phyloP scores from a whole-genome alignment of 1,140 invertebrate species.

The Matsumurasca onukii region DNA sequence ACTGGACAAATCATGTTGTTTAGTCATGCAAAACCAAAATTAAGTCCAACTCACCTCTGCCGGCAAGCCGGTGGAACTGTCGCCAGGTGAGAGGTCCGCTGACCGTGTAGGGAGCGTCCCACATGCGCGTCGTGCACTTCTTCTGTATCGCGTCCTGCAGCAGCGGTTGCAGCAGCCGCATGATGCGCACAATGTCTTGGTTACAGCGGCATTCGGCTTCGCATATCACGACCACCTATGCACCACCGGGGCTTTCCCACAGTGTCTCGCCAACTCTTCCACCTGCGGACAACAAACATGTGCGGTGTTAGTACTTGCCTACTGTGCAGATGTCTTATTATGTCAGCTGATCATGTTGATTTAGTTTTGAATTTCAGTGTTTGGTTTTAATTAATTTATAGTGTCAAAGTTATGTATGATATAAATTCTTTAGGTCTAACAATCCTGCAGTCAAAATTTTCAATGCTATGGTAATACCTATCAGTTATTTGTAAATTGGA shows the following conservation, averaged over 20 bases:
- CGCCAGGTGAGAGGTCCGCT: constrained; percentile 94
- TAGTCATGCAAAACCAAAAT: too few relatives aligned
- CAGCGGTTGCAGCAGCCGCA: constrained; percentile 86
- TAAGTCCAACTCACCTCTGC: constrained; percentile 65
- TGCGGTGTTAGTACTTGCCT: background rate
- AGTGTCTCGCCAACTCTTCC: constrained; percentile 44
- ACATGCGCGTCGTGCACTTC: constrained; percentile 81
- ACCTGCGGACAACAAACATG: constrained; percentile 45
- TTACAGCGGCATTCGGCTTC: constrained; percentile 83
- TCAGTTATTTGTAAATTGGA: too few relatives aligned
- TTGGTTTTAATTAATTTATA: too few relatives aligned
- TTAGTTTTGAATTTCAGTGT: too few relatives aligned
- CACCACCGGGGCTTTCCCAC: constrained; percentile 55
- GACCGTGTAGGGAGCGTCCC: constrained; percentile 82
- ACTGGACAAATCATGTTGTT: too few relatives aligned
- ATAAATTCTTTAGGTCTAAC: too few relatives aligned
- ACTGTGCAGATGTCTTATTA: too few relatives aligned
- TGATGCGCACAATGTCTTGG: constrained; percentile 88
- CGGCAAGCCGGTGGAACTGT: constrained; percentile 93
- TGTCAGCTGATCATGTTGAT: too few relatives aligned
- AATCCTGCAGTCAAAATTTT: too few relatives aligned
- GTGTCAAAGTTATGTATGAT: too few relatives aligned
- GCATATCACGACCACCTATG: constrained; percentile 90
- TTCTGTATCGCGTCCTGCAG: constrained; percentile 95
- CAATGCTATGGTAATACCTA: too few relatives aligned